A percentile compares a stretch with the other conserved stretches of the same genome.
Conservation (phyloP, 1,140 invertebrate genomes). For the Ditylenchus dipsaci region DNA sequence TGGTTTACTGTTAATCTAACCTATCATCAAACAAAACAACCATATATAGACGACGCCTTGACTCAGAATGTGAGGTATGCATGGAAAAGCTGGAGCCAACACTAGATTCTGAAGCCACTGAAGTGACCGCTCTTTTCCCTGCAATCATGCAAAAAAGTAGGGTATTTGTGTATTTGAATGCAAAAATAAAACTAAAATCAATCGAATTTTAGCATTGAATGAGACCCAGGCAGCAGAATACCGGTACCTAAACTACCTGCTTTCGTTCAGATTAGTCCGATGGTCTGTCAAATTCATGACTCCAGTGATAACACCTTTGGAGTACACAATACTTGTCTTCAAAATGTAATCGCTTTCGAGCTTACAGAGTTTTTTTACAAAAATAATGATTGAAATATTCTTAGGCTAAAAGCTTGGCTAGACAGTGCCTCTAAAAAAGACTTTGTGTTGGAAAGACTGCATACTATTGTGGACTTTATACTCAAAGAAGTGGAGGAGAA, state of each 20-base stretch:
- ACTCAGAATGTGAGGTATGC: slow-evolving; percentile 54
- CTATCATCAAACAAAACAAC: no score
- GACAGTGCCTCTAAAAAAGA: slow-evolving; percentile 19
- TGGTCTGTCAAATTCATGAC: slow-evolving; percentile 29
- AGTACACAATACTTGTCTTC: slow-evolving; percentile 28
- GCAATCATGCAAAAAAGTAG: slow-evolving; percentile 37
- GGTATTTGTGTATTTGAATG: background rate
- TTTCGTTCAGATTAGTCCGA: slow-evolving; percentile 36
- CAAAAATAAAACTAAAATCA: background rate
- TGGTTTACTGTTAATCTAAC: no score
- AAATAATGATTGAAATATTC: slow-evolving; percentile 2
- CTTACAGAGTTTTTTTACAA: background rate
- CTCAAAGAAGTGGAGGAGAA: slow-evolving; percentile 19
- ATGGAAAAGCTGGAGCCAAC: slow-evolving; percentile 33
- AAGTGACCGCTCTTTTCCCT: slow-evolving; percentile 37
- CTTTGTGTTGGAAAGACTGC: slow-evolving; percentile 28
- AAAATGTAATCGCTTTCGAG: slow-evolving; percentile 35
- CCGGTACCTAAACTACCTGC: slow-evolving; percentile 37
- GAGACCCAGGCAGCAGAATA: slow-evolving; percentile 32
- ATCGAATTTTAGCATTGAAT: slow-evolving; percentile 37
- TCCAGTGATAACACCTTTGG: slow-evolving; percentile 34
- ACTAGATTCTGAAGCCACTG: slow-evolving; percentile 13
- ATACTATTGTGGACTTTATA: slow-evolving; percentile 35
- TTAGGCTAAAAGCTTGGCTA: slow-evolving; percentile 40
- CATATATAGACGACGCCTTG: slow-evolving; percentile 25